Conservation (phyloP, 2,888 invertebrate species). For the Tetheella fluctuosa region DNA sequence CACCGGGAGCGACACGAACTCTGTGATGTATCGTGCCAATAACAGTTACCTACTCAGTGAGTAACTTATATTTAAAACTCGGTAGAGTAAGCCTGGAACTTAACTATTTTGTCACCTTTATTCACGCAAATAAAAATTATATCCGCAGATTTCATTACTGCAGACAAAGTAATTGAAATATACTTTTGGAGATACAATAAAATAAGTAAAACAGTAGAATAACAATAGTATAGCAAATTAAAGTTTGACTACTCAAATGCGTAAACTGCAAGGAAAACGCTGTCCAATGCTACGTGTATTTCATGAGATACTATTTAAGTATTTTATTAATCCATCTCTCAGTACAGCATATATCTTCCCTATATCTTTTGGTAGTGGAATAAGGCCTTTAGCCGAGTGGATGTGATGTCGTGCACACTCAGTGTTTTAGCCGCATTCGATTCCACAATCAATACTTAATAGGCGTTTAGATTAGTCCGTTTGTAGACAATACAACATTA, state of each 20-base stretch:
- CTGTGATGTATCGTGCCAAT: neutral
- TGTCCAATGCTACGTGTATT: no score
- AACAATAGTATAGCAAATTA: no score
- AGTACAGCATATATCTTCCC: neutral
- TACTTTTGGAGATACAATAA: no score
- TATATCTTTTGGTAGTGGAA: neutral
- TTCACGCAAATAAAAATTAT: no score
- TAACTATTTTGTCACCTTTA: no score
- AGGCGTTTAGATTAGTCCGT: neutral
- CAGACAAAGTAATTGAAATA: no score
- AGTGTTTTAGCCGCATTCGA: neutral
- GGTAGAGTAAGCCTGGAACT: neutral
- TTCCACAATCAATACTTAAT: conserved; percentile 2
- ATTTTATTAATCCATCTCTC: neutral
- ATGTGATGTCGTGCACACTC: neutral
- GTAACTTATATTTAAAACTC: neutral
- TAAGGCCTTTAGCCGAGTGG: neutral
- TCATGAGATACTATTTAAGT: no score
- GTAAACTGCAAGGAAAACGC: no score
- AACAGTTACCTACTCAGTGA: neutral
- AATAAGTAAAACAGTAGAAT: no score
- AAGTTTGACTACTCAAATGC: no score
- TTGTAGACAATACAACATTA: neutral
- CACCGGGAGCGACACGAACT: neutral
- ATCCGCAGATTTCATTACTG: no score